Evolutionary conservation across 2,113 vertebrate genomes (phyloP), one percentile per base, ranked within the genome.

Genomic region (Sinocyclocheilus maitianheensis): DNA sequence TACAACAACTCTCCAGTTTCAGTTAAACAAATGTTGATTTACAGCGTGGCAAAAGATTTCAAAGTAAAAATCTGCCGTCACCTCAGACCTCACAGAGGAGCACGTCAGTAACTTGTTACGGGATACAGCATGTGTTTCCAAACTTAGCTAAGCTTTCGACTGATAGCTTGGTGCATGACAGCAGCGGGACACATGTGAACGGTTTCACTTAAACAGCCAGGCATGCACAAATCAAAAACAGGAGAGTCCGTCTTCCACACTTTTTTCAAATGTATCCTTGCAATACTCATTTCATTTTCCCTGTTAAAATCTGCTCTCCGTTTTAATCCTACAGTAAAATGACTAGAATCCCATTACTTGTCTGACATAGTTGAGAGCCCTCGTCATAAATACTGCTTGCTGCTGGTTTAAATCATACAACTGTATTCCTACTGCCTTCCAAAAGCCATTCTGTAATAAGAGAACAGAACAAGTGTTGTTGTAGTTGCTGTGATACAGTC

Each of bases 361-460:
- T 92, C 91, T 91, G 93, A 93, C 91, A 88, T 90, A 94, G 91
- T 92, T 87, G 91, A 89, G 81, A 90, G 91, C 93, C 91, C 91
- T 92, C 91, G 91, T 93, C 92, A 94, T 95, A 94, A 95, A 95
- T 84, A 91, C 91, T 91, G 90, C 87, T 84, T 88, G 91, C 89
- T 90, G 92, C 93, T 92, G 92, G 90, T 94, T 93, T 94, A 93
- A 93, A 94, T 93, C 93, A 94, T 81, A 79, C 87, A 86, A 91
- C 92, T 93, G 90, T 89, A 80, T 81, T 92, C 91, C 87, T 85
- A 58, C 77, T 60, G 90, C 87, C 91, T 89, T 94, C 94, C 90
- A 89, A 91, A 88, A 93, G 90, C 92, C 90, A 93, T 93, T 94
- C 91, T 90, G 90, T 93, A 92, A 94, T 94, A 93, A 94, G 93